A percentile compares a stretch with the other conserved stretches of the same genome.
These are phyloP conservation scores for Myanophis thanlyinensis DNA, from an alignment of 2,113 vertebrate genomes.

Conservation along the genomic window DNA sequence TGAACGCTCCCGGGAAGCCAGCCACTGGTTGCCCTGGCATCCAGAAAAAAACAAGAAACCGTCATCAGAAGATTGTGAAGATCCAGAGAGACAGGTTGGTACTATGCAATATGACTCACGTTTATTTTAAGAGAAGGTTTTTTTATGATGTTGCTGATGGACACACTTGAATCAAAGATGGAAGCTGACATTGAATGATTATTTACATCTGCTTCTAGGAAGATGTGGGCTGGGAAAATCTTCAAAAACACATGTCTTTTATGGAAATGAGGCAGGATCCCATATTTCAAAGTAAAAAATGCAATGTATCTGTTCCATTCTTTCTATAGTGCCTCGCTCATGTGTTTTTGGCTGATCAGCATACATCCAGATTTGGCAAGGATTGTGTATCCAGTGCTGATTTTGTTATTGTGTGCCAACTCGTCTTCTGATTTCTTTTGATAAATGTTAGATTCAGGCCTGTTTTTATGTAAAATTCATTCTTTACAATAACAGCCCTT, in stretches of 20 bases:
- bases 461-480: neutral
- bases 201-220: neutral
- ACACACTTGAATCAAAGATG: neutral
- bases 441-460: neutral
- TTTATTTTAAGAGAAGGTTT: neutral
- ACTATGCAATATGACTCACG: neutral
- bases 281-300: neutral
- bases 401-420: neutral
- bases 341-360: neutral
- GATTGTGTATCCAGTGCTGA: neutral
- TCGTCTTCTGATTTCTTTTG: neutral
- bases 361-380: neutral
- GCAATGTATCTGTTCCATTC: neutral
- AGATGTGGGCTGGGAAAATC: neutral
- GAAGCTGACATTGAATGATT: neutral
- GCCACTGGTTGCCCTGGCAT: constrained; percentile 92
- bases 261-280: no score
- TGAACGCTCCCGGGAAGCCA: constrained; percentile 83
- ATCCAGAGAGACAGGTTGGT: constrained; percentile 94
- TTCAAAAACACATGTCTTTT: neutral
- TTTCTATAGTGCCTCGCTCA: neutral
- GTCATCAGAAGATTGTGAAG: constrained; percentile 92
- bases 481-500: neutral
- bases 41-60: constrained; percentile 88
- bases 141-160: neutral